Conservation (phyloP, 2,888 invertebrate genomes). For the Hyalella azteca region DNA sequence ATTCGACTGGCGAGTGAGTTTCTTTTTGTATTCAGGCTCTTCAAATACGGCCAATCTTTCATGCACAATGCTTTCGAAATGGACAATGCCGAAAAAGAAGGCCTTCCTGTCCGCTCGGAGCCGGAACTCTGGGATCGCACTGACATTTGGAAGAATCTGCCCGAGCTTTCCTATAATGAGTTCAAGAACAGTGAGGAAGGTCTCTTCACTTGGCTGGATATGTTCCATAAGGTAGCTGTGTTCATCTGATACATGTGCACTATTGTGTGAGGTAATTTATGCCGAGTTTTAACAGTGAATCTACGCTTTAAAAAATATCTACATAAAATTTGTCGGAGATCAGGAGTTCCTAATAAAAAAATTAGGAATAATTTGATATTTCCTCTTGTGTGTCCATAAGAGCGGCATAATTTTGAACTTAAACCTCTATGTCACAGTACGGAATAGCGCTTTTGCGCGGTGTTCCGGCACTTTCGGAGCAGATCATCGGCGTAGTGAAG, state of each 20-base stretch:
- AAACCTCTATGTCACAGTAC: constrained; percentile 57
- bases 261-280: too few species aligned
- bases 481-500: constrained; percentile 61
- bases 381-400: too few species aligned
- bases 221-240: constrained; percentile 60
- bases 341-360: too few species aligned
- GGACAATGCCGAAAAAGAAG: constrained; percentile 54
- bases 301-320: too few species aligned
- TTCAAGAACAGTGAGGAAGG: constrained; percentile 61
- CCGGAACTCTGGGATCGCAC: constrained; percentile 61
- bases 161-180: constrained; percentile 62
- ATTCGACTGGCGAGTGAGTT: too few species aligned
- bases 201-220: constrained; percentile 61
- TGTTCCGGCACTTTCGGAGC: constrained; percentile 60
- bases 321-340: too few species aligned
- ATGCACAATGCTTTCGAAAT: constrained; percentile 61
- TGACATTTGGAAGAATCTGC: constrained; percentile 61
- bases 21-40: constrained; percentile 60
- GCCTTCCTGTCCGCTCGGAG: constrained; percentile 58
- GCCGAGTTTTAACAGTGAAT: too few species aligned
- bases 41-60: constrained; percentile 62
- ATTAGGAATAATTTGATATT: too few species aligned
- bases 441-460: constrained; percentile 61
- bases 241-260: too few species aligned
- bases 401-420: too few species aligned